Percentiles rank a stretch among this genome's conserved stretches.
Evolutionary conservation across 2,797 vertebrate genomes (phyloP).

Genomic region (Pelobates cultripes): DNA sequence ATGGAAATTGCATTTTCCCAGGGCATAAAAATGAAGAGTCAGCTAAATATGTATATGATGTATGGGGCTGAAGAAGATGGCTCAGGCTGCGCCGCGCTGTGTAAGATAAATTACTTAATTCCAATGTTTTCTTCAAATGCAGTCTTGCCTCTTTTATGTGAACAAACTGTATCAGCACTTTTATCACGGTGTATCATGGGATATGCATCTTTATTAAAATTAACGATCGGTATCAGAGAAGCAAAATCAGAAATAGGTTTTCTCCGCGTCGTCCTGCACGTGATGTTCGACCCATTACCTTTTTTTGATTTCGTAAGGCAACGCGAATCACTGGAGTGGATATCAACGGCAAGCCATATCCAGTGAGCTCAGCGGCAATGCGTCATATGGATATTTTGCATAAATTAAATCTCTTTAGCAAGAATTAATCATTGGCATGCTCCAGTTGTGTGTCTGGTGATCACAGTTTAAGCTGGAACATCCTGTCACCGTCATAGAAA

Average conservation of each 20-base stretch:
- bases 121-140: constrained; percentile 30
- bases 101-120: constrained; percentile 43
- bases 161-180: constrained; percentile 44
- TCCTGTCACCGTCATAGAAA: constrained; percentile 29
- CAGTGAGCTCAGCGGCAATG: constrained; percentile 1
- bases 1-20: constrained; percentile 57
- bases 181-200: constrained; percentile 20
- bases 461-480: constrained; percentile 32
- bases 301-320: background rate
- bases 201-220: constrained; percentile 32
- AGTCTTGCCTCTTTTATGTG: background rate
- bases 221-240: constrained; percentile 28
- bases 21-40: constrained; percentile 39
- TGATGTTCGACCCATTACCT: constrained; percentile 2
- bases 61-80: background rate
- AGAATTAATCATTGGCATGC: constrained; percentile 37
- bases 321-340: background rate
- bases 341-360: background rate
- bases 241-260: constrained; percentile 3
- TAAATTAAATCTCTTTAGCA: constrained; percentile 41
- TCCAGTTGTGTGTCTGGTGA: constrained; percentile 33
- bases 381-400: constrained; percentile 31
- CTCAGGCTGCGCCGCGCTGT: background rate
- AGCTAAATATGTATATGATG: constrained; percentile 49
- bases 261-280: background rate